Evolutionary conservation across 2,797 vertebrate genomes (phyloP).

Genomic region (Loris lydekkerianus): DNA sequence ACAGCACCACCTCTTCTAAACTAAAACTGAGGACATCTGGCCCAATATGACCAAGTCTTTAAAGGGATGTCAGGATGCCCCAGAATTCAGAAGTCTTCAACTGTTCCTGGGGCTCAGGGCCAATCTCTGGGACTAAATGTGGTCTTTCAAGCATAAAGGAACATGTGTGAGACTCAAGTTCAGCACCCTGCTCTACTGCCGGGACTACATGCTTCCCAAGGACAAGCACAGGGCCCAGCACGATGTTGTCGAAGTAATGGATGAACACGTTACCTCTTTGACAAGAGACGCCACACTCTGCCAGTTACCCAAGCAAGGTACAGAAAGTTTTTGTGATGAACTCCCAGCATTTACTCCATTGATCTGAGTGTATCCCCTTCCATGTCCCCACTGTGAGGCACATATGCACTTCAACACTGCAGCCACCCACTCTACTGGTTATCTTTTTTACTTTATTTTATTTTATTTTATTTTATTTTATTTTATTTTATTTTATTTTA

Average conservation of each 20-base stretch:
- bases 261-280: accelerated
- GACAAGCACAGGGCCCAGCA: background rate
- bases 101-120: background rate
- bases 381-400: background rate
- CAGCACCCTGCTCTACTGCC: background rate
- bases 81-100: background rate
- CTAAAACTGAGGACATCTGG: background rate
- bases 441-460: too few relatives aligned
- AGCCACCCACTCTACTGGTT: background rate
- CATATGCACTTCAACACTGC: background rate
- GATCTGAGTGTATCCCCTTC: background rate
- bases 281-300: background rate
- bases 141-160: background rate
- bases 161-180: accelerated
- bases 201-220: background rate
- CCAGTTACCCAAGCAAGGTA: background rate
- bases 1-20: background rate
- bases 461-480: too few relatives aligned
- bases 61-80: background rate
- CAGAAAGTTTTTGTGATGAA: background rate
- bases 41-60: background rate
- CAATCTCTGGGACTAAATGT: background rate
- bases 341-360: background rate
- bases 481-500: background rate
- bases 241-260: background rate